These are phyloP conservation scores for Acanthopleura granulata DNA, from an alignment of 2,888 invertebrate species.

Conservation along the genomic window DNA sequence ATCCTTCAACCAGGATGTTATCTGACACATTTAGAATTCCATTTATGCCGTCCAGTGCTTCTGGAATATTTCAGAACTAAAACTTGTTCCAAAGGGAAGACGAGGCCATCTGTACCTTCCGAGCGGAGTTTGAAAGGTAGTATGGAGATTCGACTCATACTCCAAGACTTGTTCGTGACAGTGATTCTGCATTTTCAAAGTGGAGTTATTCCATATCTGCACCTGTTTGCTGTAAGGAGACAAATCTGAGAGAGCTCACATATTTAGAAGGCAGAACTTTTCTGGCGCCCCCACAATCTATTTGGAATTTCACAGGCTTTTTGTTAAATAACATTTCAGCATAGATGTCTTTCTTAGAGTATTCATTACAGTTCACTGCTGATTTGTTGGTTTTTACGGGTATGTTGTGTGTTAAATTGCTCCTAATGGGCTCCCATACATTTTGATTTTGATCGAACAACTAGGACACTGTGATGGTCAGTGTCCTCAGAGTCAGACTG, in stretches of 20 bases:
- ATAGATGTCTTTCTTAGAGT: background rate
- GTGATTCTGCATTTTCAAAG: background rate
- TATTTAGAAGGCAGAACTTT: background rate
- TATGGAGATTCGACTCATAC: conserved; percentile 26
- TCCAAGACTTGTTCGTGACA: background rate
- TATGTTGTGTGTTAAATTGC: no score
- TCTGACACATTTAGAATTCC: conserved; percentile 32
- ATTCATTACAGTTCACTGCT: background rate
- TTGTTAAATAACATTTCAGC: conserved; percentile 1
- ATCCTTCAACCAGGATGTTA: conserved; percentile 30
- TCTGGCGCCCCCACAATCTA: background rate
- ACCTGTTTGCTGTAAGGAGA: background rate
- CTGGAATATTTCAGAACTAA: conserved; percentile 32
- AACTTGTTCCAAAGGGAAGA: conserved; percentile 28
- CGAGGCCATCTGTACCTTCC: conserved; percentile 31
- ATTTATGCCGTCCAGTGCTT: conserved; percentile 26
- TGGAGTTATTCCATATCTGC: background rate
- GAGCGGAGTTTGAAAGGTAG: conserved; percentile 29
- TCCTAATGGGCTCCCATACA: no score
- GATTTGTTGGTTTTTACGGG: no score
- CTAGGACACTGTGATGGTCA: no score
- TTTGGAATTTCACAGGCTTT: background rate
- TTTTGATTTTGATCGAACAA: no score
- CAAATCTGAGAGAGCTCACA: background rate
- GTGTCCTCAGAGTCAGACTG: no score